Base-by-base conservation (phyloP, 2,888 invertebrate species). In the Venusia cambrica region DNA sequence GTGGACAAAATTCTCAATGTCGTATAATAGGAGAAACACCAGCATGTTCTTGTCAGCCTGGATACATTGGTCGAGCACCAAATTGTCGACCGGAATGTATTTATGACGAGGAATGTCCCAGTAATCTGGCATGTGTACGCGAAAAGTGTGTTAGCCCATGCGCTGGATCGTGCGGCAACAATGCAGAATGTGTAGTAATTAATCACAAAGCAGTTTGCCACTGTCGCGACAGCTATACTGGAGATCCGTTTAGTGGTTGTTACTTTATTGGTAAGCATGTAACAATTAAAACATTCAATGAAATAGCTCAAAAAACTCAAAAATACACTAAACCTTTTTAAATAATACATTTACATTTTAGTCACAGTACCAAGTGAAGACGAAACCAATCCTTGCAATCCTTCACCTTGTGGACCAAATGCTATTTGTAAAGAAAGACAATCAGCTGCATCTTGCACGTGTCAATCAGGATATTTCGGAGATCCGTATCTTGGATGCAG, bases 61-160 rank as follows among this genome's bases (percentile, higher is more conserved):
- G 93, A 62, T 95, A 93, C 68, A 89, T 94, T 37, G 96, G 97
- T 26, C 89, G 94, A 59, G 90, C 96, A 20, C 95, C 95, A 17
- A 94, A 94, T 71, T 96, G 96, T 66, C 90, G 95, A 24, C 95
- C 95, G 10, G 94, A 95, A 88, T 96, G 96, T 77, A 90, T 92
- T 20, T 93, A 93, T 54, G 94, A 94, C 57, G 92, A 93, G 51
- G 96, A 96, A 80, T 97, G 97, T 68, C 89, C 94, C 5, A 92
- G 93, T 60, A 93, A 95, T 71, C 81, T 93, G 53, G 95, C 96
- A 31, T 97, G 96, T 71, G 90, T 93, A 48, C 92, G 93, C 56
- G 93, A 95, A 74, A 92, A 90, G 65, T 97, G 96, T 70, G 85
- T 88, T 54, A 94, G 93, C 73, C 96, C 96, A 36, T 97, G 97